A percentile compares a stretch with the other conserved stretches of the same genome.
phyloP scores from a whole-genome alignment of 2,888 invertebrate species.

The Ophion ventricosus region DNA sequence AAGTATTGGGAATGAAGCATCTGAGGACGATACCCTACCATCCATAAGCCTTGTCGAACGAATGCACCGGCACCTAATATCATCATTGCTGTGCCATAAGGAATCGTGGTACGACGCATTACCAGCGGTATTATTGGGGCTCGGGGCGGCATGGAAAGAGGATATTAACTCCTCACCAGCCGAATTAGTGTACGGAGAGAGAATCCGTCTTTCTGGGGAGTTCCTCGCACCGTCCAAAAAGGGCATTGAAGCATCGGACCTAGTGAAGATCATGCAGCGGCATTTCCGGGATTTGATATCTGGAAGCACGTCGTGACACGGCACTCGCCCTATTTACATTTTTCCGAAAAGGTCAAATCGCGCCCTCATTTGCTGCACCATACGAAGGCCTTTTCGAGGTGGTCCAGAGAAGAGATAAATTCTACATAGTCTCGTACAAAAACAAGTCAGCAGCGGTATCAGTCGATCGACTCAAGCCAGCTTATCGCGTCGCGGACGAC shows the following conservation, averaged over 20 bases:
- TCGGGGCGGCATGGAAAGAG: conserved; percentile 69
- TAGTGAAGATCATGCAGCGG: too few species aligned
- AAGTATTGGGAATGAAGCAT: not conserved
- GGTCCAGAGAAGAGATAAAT: too few species aligned
- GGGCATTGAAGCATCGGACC: not conserved
- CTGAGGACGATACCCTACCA: not conserved
- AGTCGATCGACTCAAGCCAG: too few species aligned
- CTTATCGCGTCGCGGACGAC: too few species aligned
- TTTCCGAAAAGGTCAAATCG: too few species aligned
- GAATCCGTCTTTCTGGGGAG: conserved; percentile 69
- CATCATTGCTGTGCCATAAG: conserved; percentile 67
- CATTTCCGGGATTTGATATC: too few species aligned
- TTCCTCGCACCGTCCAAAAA: conserved; percentile 64
- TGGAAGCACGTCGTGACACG: too few species aligned
- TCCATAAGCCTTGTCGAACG: not conserved
- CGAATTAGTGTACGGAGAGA: conserved; percentile 70
- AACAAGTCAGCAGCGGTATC: too few species aligned
- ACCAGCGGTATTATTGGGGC: conserved; percentile 69
- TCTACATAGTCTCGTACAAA: too few species aligned
- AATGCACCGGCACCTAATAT: conserved; percentile 47
- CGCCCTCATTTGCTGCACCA: too few species aligned
- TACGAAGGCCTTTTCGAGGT: too few species aligned
- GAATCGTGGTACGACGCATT: conserved; percentile 68
- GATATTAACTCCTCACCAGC: conserved; percentile 72
- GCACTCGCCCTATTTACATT: too few species aligned